A percentile compares a stretch with the other conserved stretches of the same genome.
These are phyloP conservation scores for Arvicanthis niloticus DNA, from an alignment of 2,113 vertebrate species.

Conservation along the genomic window DNA sequence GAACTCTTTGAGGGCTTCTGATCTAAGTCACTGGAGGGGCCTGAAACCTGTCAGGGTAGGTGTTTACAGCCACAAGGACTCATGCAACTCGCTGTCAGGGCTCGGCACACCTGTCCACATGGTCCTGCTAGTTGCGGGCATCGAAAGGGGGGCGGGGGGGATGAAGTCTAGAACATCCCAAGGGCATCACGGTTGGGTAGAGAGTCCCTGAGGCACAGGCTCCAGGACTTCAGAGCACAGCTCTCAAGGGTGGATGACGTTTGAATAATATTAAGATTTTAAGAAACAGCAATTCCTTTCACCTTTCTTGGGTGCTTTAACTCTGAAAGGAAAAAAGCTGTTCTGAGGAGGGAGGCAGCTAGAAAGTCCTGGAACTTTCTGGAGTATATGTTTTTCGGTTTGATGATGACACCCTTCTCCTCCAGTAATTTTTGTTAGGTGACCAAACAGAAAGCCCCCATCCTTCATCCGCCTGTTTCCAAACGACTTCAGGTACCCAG, in stretches of 20 bases:
- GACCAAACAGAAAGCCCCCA: background rate
- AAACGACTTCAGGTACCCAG: background rate
- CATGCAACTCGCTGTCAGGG: too few species aligned
- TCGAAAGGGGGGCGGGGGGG: too few species aligned
- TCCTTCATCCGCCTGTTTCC: background rate
- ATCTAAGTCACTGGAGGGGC: background rate
- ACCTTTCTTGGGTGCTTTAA: background rate
- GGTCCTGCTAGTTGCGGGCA: background rate
- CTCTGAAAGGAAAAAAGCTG: too few species aligned
- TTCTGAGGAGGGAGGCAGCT: background rate
- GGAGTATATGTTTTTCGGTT: background rate
- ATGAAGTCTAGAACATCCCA: background rate
- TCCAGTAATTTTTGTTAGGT: background rate
- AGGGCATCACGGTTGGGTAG: rapidly evolving
- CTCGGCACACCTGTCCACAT: background rate
- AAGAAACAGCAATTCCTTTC: background rate
- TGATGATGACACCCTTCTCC: background rate
- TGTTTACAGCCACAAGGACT: background rate
- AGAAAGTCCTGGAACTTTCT: background rate
- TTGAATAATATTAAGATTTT: background rate
- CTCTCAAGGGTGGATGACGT: background rate
- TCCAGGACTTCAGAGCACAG: background rate
- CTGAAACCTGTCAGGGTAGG: background rate
- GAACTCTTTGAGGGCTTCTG: background rate
- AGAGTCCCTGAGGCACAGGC: background rate